phyloP scores from a whole-genome alignment of 2,113 vertebrate species.

The Thryonomys swinderianus region DNA sequence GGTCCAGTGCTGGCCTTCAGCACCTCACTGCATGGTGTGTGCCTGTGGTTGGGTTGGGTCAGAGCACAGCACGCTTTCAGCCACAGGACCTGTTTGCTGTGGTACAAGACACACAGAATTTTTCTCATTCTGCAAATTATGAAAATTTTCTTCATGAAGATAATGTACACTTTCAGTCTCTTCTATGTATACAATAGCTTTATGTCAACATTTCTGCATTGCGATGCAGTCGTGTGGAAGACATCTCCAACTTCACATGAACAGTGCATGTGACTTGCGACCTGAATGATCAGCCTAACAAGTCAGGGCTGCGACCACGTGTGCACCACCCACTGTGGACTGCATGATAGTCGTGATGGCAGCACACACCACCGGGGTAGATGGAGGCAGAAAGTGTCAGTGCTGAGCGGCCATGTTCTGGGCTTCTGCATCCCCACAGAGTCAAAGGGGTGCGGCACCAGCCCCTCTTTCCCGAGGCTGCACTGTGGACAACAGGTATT shows the following conservation, averaged over 20 bases:
- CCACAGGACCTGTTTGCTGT: not conserved
- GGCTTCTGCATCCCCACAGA: too few species aligned
- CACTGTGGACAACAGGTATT: not conserved
- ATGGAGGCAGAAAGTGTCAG: too few species aligned
- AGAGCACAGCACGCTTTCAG: not conserved
- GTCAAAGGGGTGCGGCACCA: too few species aligned
- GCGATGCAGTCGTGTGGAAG: not conserved
- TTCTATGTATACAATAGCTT: not conserved
- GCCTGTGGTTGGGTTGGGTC: not conserved
- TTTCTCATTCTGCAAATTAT: not conserved
- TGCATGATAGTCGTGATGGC: too few species aligned
- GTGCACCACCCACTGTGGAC: too few species aligned
- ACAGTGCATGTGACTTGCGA: not conserved
- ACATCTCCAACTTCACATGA: not conserved
- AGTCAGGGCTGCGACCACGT: not conserved
- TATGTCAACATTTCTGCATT: not conserved
- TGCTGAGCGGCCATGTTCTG: too few species aligned
- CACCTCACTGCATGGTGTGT: too few species aligned
- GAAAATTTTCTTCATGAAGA: not conserved
- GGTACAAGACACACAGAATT: not conserved
- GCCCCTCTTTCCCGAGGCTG: not conserved
- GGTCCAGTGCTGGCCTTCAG: fast-evolving
- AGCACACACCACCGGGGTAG: too few species aligned
- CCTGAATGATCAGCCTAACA: not conserved
- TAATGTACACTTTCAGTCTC: not conserved